Conservation (phyloP, 2,888 invertebrate genomes). For the Leucophora obtusa region DNA sequence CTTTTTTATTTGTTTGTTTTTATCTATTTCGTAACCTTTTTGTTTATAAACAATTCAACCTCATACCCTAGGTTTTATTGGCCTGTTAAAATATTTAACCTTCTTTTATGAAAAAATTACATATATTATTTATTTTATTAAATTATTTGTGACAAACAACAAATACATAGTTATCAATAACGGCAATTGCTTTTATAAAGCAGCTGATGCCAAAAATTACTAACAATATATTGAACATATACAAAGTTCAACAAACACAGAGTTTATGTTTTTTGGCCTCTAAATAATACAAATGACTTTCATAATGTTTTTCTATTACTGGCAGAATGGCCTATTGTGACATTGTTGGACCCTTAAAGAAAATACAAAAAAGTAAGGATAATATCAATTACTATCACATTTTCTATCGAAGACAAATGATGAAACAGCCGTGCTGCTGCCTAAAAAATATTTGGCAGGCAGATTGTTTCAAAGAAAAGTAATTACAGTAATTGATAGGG, state of each 20-base stretch:
- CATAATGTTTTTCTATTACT: conserved; percentile 49
- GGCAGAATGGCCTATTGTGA: conserved; percentile 28
- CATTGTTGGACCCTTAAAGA: conserved; percentile 14
- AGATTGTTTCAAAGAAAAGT: conserved; percentile 27
- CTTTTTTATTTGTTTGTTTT: too few relatives aligned
- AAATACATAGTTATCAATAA: conserved; percentile 54
- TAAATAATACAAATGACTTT: conserved; percentile 54
- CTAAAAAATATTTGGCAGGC: conserved; percentile 50
- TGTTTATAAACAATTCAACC: too few relatives aligned
- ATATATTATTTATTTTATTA: conserved; percentile 39
- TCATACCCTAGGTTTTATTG: too few relatives aligned
- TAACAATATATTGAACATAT: not conserved
- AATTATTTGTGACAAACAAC: not conserved
- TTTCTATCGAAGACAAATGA: conserved; percentile 49
- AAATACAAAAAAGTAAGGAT: conserved; percentile 19
- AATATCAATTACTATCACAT: conserved; percentile 63
- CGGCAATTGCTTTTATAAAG: conserved; percentile 21
- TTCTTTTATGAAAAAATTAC: not conserved
- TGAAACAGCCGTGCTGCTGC: conserved; percentile 25
- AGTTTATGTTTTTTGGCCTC: conserved; percentile 40
- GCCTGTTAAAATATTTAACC: not conserved
- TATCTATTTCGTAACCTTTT: too few relatives aligned
- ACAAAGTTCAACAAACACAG: conserved; percentile 30
- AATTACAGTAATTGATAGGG: too few relatives aligned
- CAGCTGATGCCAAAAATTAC: conserved; percentile 53